Evolutionary conservation across 1,140 invertebrate genomes (phyloP), one percentile per base, ranked within the genome.

Genomic region (Sogatella furcifera): DNA sequence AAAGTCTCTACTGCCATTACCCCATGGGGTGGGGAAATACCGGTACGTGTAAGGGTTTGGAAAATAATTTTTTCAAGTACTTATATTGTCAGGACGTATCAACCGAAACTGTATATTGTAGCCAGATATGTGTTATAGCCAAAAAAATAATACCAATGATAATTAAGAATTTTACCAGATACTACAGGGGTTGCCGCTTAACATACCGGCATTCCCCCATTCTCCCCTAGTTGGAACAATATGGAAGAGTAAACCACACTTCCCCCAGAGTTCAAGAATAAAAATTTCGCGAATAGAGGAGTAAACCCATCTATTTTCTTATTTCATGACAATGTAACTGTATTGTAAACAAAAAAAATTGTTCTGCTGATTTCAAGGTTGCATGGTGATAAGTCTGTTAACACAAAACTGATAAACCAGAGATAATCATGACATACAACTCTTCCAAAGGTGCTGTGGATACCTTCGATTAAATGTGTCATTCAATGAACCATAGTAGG

Each of bases 401-500:
- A 64, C 21, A 22, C 3, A 49, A 15, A 28, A 28, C 21, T 31
- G 28, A 64, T 19, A 71, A 71, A 59, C 69, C 69, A 17, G 66
- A 72, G 34, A 68, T 73, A 14, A 64, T 72, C 28, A 42, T 52
- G 10, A 64, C 59, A 57, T 73, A 73, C 43, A 70, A 74, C 59
- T 38, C 42, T n/a, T 68, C 69, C 3, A 75, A 74, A 65, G 68
- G 68, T n/a, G 70, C 66, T 24, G 72, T 75, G 0, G 72, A 73
- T 59, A 65, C 60, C 13, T 63, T 74, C 31, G 71, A 74, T 64
- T 62, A 72, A 62, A 69, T 66, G 62, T 49, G 46, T 11, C 46
- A 49, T 11, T 17, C 46, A 19, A 49, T 49, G 55, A 57, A 57
- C 19, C 28, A 21, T 14, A 22, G 14, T 34, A 34, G 55, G 15